Evolutionary conservation across 2,888 invertebrate genomes (phyloP).

Genomic region (Hypsopygia costalis): DNA sequence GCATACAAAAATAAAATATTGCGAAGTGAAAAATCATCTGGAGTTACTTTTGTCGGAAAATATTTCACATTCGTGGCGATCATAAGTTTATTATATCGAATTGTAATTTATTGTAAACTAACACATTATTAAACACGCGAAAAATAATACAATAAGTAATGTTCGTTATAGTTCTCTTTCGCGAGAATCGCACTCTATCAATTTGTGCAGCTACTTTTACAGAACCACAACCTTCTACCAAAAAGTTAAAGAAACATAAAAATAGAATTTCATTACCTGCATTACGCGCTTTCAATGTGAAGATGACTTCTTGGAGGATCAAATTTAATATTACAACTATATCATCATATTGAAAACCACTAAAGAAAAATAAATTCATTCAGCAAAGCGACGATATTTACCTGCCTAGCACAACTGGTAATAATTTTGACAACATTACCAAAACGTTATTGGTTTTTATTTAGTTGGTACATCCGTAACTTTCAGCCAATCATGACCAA

Average conservation of each 20-base stretch:
- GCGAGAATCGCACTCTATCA: conserved; percentile 67
- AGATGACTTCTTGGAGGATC: conserved; percentile 40
- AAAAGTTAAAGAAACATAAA: conserved; percentile 70
- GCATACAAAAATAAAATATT: conserved; percentile 68
- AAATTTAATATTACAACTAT: conserved; percentile 43
- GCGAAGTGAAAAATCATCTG: conserved; percentile 50
- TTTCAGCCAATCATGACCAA: conserved; percentile 48
- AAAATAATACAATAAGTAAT: conserved; percentile 4
- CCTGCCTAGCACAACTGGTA: conserved; percentile 73
- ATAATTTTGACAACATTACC: conserved; percentile 74
- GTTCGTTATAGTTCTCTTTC: conserved; percentile 55
- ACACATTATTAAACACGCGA: not conserved
- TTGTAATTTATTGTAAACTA: not conserved
- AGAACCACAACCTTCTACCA: conserved; percentile 70
- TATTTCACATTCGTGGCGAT: conserved; percentile 22
- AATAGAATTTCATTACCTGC: conserved; percentile 49
- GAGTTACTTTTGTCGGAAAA: conserved; percentile 32
- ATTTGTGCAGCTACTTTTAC: conserved; percentile 75
- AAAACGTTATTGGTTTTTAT: conserved; percentile 45
- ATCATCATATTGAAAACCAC: conserved; percentile 51
- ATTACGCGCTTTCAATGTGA: conserved; percentile 35
- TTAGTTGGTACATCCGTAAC: conserved; percentile 62
- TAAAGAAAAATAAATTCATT: conserved; percentile 68
- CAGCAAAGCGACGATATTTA: conserved; percentile 68
- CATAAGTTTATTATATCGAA: conserved; percentile 9